phyloP scores from a whole-genome alignment of 1,140 invertebrate genomes.

The Cydia splendana region DNA sequence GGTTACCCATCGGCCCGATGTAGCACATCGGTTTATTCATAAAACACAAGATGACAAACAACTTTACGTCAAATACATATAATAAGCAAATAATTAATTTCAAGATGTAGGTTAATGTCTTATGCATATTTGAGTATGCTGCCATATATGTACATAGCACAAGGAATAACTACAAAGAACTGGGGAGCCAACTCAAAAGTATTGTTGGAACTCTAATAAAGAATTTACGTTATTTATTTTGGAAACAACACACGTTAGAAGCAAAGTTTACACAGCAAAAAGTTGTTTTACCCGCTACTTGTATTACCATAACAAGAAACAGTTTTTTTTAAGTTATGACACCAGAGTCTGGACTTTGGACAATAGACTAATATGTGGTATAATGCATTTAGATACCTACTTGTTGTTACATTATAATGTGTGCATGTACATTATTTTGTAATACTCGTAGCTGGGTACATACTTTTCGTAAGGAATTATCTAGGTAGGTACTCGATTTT shows the following conservation, averaged over 20 bases:
- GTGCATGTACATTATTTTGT: not conserved
- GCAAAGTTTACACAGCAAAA: not conserved
- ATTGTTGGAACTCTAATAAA: not conserved
- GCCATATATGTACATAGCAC: no score
- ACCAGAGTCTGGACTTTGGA: not conserved
- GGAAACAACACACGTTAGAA: not conserved
- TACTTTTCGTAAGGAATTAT: no score
- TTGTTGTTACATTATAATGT: not conserved
- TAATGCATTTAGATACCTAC: not conserved
- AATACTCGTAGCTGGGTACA: no score
- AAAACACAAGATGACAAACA: not conserved
- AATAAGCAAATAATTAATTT: no score
- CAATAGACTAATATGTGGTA: not conserved
- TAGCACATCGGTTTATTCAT: not conserved
- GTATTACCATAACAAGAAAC: not conserved
- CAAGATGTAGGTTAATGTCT: no score
- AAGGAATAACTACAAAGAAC: no score
- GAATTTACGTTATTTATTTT: slow-evolving; percentile 11
- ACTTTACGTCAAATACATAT: no score
- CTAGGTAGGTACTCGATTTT: no score
- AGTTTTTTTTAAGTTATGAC: not conserved
- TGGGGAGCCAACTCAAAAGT: not conserved
- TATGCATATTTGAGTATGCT: no score
- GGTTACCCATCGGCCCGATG: not conserved
- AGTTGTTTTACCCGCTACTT: not conserved